Base-by-base conservation (phyloP, 2,888 invertebrate genomes). In the Sclerodermus sp. region DNA sequence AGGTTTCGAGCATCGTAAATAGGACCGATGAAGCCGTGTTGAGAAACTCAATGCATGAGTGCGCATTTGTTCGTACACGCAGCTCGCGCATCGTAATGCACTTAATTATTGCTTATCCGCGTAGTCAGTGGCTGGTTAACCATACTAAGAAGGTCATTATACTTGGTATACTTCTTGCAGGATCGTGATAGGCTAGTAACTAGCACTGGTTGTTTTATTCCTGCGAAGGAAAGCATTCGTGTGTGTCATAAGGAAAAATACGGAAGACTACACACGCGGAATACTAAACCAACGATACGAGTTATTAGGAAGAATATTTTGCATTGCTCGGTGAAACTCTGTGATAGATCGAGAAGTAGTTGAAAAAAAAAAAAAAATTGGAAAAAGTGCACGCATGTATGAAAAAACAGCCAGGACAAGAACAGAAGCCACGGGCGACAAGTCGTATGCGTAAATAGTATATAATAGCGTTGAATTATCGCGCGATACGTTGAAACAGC, bases 81-180 rank as follows among this genome's bases (percentile, higher is more conserved):
- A 64, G 60, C 55, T 64, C 64, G 47, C 45, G 60, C 53, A 53
- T 63, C 46, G 51, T 56, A 58, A 61, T 57, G 62, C 60, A 58
- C 60, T 68, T 73, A 76, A 76, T 76, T 73, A 74, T 76, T 73
- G 67, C 68, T 61, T 23, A 23, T 64, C 52, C 58, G 64, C 65
- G 67, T 64, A 67, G 67, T 74, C 68, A 68, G 70, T 70, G 67
- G 67, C 70, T 73, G 72, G 70, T 74, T 76, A 74, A 70, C 70
- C 68, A 67, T 71, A 69, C 67, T 68, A 68, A 71, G 71, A 73
- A 71, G 70, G 69, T 73, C 70, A 71, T 75, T 75, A 73, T 70
- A 65, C 65, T 64, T 66, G 59, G 55, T 60, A 57, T 56, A 58
- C 61, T 65, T 66, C 65, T 68, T 66, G 60, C 64, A 48, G 53